Base-by-base conservation (phyloP, 2,113 vertebrate species). In the Lophochroa leadbeateri region DNA sequence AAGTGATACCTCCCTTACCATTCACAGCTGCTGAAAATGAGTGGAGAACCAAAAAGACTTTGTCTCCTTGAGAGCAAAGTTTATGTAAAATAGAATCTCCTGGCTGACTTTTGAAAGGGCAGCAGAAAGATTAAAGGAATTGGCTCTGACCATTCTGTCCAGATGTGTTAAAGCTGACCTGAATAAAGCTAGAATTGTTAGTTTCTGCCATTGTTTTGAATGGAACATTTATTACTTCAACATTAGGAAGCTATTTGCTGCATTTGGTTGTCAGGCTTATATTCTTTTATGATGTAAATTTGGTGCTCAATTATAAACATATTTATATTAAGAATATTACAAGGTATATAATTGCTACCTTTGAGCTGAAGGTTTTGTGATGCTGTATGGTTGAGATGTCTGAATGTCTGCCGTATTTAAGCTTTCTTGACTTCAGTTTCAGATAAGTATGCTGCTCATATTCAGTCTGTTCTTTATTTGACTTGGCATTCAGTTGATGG, bases 401-500 rank as follows among this genome's bases (percentile, higher is more conserved):
- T 86, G 65, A 60, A 91, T 74, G 82, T 50, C 80, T 88, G 81
- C 52, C 85, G 86, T 88, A 47, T 68, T 82, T 33, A 50, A 86
- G 49, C 64, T 65, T 47, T 89, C 82, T 92, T 63, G 53, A 87
- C 65, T 68, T 83, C 0, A 87, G 53, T 76, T 91, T 82, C 63
- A 80, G 67, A 41, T 91, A 90, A 85, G 46, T 82, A 70, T 58
- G 35, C 74, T 92, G 44, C 82, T 96, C 64, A 19, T 89, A 53
- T 58, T 61, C 43, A 43, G 77, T 50, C 71, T 80, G 57, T 71
- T 90, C 85, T 93, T 86, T 86, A 84, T 93, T 92, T 85, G 74
- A 79, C 80, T 95, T 92, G 91, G 39, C 55, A 76, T 95, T 97
- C 88, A 79, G 86, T 76, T 93, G 93, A 94, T 93, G 92, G 90